Percentiles rank a stretch among this genome's conserved stretches.
These are phyloP conservation scores for Catharus ustulatus DNA, from an alignment of 2,797 vertebrate genomes.

Conservation along the genomic window DNA sequence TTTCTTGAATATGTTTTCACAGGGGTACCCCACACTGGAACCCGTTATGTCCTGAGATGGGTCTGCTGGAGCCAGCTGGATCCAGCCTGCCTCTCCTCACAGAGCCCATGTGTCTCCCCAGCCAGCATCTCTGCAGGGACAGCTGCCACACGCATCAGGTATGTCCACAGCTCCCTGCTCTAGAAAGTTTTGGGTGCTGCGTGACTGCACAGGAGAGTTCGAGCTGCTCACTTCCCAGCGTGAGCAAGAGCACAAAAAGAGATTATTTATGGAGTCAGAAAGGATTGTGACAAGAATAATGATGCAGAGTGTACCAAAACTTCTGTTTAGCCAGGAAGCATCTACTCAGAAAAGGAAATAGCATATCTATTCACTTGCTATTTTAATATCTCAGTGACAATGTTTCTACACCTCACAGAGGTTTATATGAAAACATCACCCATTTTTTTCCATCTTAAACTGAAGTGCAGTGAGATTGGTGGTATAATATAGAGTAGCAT, in stretches of 20 bases:
- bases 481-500: not conserved
- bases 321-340: not conserved
- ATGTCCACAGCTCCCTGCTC: not conserved
- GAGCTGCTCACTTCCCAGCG: not conserved
- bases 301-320: not conserved
- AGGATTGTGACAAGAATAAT: not conserved
- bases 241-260: not conserved
- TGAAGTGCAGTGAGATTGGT: not conserved
- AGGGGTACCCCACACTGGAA: not conserved
- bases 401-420: not conserved
- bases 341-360: not conserved
- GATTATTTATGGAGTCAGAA: not conserved
- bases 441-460: not conserved
- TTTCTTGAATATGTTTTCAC: not conserved
- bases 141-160: fast-evolving
- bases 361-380: not conserved
- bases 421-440: not conserved
- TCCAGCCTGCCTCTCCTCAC: not conserved
- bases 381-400: not conserved
- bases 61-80: not conserved
- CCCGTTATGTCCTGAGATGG: not conserved
- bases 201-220: not conserved
- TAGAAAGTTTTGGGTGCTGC: not conserved
- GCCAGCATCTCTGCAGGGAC: not conserved
- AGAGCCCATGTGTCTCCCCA: fast-evolving